These are phyloP conservation scores for Camponotus floridanus DNA, from an alignment of 1,140 invertebrate genomes.

Conservation along the genomic window DNA sequence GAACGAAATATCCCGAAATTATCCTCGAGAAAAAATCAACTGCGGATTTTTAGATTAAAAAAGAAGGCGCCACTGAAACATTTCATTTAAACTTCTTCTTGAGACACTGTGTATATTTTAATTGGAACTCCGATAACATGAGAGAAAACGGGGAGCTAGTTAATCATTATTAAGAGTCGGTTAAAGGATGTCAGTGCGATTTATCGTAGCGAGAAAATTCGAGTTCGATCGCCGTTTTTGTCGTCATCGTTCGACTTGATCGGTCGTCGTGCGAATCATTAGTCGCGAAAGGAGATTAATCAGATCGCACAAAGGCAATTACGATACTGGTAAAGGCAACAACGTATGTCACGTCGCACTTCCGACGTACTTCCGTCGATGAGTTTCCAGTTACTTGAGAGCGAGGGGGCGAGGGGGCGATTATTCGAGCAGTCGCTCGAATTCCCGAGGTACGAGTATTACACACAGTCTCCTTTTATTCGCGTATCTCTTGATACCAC, in stretches of 20 bases:
- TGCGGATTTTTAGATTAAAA: neutral
- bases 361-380: conserved; percentile 75
- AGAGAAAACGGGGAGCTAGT: conserved; percentile 4
- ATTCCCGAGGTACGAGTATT: conserved; percentile 75
- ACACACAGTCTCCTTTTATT: conserved; percentile 43
- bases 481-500: conserved; percentile 35
- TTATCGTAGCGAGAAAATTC: conserved; percentile 31
- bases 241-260: conserved; percentile 38
- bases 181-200: conserved; percentile 1
- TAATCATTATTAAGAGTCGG: conserved; percentile 1
- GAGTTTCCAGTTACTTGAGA: conserved; percentile 82
- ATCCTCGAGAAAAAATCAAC: neutral
- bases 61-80: neutral
- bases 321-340: neutral
- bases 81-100: neutral
- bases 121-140: conserved; percentile 23
- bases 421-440: conserved; percentile 82
- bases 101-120: conserved; percentile 27
- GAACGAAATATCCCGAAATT: neutral
- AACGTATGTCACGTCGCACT: neutral
- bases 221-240: neutral
- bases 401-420: conserved; percentile 74
- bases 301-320: neutral
- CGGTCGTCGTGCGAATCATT: conserved; percentile 15
- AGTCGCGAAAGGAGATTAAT: conserved; percentile 37